Conservation (phyloP, 2,888 invertebrate species). For the Thymelicus lineola region DNA sequence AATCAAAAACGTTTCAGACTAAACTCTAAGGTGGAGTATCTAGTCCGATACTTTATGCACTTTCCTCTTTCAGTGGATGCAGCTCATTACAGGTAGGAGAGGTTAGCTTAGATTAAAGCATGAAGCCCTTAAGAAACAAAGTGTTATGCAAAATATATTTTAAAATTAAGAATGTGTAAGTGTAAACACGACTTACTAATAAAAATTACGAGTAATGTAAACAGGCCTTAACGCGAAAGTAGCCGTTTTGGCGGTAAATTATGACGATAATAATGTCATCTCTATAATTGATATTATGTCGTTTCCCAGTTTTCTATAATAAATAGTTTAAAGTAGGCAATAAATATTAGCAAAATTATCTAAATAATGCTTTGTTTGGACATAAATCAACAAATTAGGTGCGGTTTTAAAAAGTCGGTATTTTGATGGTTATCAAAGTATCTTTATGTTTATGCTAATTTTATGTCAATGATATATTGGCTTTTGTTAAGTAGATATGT, state of each 20-base stretch:
- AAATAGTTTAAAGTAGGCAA: constrained; percentile 10
- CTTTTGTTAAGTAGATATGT: no score
- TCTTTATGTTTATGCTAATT: constrained; percentile 23
- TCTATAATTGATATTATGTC: constrained; percentile 2
- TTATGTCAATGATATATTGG: neutral
- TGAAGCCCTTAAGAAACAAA: no score
- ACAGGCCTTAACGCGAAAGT: constrained; percentile 3
- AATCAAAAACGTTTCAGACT: no score
- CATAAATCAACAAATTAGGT: neutral
- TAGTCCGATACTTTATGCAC: no score
- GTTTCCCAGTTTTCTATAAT: constrained; percentile 15
- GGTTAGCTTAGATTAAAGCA: no score
- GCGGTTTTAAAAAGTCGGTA: constrained; percentile 3
- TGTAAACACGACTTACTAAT: constrained; percentile 8
- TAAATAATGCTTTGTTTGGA: constrained; percentile 24
- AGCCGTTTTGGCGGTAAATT: neutral
- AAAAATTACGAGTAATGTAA: neutral
- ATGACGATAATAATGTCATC: constrained; percentile 12
- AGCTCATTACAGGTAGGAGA: no score
- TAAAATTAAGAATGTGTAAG: neutral
- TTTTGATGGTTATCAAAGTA: constrained; percentile 6
- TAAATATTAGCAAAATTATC: constrained; percentile 11
- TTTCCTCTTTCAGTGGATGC: no score
- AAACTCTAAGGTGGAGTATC: no score
- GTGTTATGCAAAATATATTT: no score